Percentiles rank a stretch among this genome's conserved stretches.
These are phyloP conservation scores for Cantharis rufa DNA, from an alignment of 2,888 invertebrate species.

Conservation along the genomic window DNA sequence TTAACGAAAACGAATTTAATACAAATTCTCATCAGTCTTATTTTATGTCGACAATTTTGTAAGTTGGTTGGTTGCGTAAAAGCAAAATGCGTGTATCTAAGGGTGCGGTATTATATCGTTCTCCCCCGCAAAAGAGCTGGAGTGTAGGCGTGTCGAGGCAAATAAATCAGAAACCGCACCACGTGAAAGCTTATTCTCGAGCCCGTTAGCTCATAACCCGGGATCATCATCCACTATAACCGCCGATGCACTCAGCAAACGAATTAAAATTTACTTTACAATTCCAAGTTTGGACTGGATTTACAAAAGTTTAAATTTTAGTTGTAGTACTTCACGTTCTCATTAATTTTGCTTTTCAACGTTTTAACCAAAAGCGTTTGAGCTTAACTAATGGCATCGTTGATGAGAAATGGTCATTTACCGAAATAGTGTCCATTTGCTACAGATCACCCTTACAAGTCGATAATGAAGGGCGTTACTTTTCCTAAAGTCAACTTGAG, in stretches of 20 bases:
- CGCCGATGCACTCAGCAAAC: constrained; percentile 26
- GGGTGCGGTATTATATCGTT: constrained; percentile 36
- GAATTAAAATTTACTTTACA: constrained; percentile 33
- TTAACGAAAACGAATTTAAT: background rate
- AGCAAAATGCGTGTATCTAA: constrained; percentile 36
- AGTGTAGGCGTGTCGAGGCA: constrained; percentile 51
- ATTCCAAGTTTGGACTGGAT: background rate
- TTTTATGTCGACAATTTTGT: constrained; percentile 19
- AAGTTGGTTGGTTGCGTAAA: constrained; percentile 30
- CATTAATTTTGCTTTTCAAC: background rate
- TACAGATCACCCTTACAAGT: constrained; percentile 21
- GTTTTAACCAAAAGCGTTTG: background rate
- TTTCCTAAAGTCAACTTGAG: constrained; percentile 8
- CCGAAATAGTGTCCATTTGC: constrained; percentile 18
- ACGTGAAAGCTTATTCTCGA: constrained; percentile 38
- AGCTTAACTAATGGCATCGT: constrained; percentile 17
- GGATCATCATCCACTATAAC: constrained; percentile 14
- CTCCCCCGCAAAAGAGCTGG: constrained; percentile 44
- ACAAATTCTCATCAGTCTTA: constrained; percentile 1
- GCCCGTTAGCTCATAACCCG: constrained; percentile 21
- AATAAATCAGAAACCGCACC: constrained; percentile 55
- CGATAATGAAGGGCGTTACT: constrained; percentile 29
- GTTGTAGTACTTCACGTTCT: background rate
- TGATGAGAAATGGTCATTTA: constrained; percentile 9
- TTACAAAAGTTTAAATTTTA: background rate